A percentile compares a stretch with the other conserved stretches of the same genome.
These are phyloP conservation scores for Cromileptes altivelis DNA, from an alignment of 2,113 vertebrate genomes.

Conservation along the genomic window DNA sequence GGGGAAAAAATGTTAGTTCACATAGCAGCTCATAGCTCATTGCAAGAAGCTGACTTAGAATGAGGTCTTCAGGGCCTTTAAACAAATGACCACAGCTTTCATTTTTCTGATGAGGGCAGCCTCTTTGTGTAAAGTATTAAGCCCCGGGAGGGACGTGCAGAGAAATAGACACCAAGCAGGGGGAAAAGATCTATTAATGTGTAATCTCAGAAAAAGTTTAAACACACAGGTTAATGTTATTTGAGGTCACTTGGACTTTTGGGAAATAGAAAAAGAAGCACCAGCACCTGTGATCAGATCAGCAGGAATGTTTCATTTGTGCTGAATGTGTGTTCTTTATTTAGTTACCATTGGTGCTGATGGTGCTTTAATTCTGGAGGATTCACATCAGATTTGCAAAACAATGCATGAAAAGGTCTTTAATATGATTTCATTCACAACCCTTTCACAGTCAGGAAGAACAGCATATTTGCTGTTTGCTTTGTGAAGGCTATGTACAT, in stretches of 20 bases:
- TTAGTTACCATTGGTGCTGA: neutral
- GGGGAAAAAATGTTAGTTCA: neutral
- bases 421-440: neutral
- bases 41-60: conserved; percentile 22
- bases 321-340: neutral
- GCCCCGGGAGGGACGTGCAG: neutral
- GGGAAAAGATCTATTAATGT: neutral
- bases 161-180: neutral
- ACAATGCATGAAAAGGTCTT: neutral
- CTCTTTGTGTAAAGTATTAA: neutral
- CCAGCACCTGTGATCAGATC: neutral
- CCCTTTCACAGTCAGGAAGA: neutral
- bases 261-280: neutral
- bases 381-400: neutral
- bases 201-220: neutral
- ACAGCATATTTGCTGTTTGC: neutral
- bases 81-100: conserved; percentile 36
- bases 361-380: neutral
- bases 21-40: conserved; percentile 26
- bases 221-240: neutral
- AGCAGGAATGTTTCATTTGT: neutral
- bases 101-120: conserved; percentile 22
- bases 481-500: neutral
- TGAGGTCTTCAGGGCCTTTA: conserved; percentile 31
- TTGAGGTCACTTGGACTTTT: neutral